These are phyloP conservation scores for Heliconius hortense DNA, from an alignment of 2,888 invertebrate genomes.

Conservation along the genomic window DNA sequence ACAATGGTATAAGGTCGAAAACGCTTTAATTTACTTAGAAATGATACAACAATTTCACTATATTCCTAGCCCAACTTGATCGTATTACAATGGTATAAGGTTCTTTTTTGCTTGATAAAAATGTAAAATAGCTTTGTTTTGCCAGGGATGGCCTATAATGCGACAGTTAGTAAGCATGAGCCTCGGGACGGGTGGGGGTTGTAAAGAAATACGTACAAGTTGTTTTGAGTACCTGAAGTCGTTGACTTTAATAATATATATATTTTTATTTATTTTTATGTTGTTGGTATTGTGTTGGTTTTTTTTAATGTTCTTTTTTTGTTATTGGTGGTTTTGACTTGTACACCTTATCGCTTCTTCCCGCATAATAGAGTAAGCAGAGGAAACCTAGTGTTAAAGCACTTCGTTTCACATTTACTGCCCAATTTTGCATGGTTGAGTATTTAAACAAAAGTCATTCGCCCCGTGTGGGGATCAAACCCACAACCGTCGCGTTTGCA, in stretches of 20 bases:
- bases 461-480: too few relatives aligned
- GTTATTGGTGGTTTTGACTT: not conserved
- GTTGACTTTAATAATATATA: conserved; percentile 71
- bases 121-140: conserved; percentile 57
- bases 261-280: conserved; percentile 49
- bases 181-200: conserved; percentile 62
- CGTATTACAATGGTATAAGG: conserved; percentile 53
- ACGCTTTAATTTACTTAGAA: conserved; percentile 45
- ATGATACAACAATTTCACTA: conserved; percentile 49
- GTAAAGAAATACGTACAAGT: conserved; percentile 76
- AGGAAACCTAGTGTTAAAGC: not conserved
- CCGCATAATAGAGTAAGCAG: not conserved
- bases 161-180: conserved; percentile 82
- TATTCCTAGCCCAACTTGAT: conserved; percentile 45
- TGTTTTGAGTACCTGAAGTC: conserved; percentile 62
- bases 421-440: too few relatives aligned
- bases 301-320: conserved; percentile 10
- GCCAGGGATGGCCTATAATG: conserved; percentile 75
- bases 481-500: too few relatives aligned
- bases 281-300: conserved; percentile 24
- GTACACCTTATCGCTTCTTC: not conserved
- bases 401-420: too few relatives aligned
- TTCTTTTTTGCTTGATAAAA: conserved; percentile 49
- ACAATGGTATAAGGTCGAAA: conserved; percentile 54
- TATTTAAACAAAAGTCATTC: too few relatives aligned